These are phyloP conservation scores for Hemiscyllium ocellatum DNA, from an alignment of 2,113 vertebrate genomes.

Conservation along the genomic window DNA sequence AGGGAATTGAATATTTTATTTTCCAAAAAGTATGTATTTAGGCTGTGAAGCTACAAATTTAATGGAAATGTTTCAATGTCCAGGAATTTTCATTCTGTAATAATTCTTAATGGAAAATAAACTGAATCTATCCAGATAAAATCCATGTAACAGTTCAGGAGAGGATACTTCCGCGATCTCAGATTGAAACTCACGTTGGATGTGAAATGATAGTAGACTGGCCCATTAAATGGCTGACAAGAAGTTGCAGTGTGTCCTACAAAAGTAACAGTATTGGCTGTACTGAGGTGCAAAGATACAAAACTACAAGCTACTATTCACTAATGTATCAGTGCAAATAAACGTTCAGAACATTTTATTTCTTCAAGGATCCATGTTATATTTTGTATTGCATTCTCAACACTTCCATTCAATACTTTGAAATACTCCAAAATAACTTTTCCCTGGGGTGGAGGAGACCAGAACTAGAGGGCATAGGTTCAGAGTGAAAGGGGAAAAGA, in stretches of 20 bases:
- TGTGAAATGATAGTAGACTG: not conserved
- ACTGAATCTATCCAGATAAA: not conserved
- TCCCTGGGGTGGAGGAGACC: too few relatives aligned
- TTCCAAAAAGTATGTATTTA: not conserved
- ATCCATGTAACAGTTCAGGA: not conserved
- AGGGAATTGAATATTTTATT: not conserved
- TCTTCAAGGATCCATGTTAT: not conserved
- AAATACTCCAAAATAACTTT: not conserved
- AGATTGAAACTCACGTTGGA: not conserved
- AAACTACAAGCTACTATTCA: not conserved
- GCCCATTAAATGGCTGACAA: not conserved
- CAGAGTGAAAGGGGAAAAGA: too few relatives aligned
- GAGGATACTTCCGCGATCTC: not conserved
- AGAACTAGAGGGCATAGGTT: too few relatives aligned
- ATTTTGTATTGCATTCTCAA: not conserved
- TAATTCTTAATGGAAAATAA: not conserved
- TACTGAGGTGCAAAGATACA: not conserved
- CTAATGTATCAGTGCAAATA: not conserved
- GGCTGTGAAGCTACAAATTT: not conserved
- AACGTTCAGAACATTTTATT: not conserved
- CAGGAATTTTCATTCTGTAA: not conserved
- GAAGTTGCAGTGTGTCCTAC: not conserved
- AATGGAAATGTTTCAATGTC: not conserved
- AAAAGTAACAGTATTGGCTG: not conserved
- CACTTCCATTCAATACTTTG: not conserved